Conservation (phyloP, 2,113 vertebrate genomes). For the Macquaria australasica region DNA sequence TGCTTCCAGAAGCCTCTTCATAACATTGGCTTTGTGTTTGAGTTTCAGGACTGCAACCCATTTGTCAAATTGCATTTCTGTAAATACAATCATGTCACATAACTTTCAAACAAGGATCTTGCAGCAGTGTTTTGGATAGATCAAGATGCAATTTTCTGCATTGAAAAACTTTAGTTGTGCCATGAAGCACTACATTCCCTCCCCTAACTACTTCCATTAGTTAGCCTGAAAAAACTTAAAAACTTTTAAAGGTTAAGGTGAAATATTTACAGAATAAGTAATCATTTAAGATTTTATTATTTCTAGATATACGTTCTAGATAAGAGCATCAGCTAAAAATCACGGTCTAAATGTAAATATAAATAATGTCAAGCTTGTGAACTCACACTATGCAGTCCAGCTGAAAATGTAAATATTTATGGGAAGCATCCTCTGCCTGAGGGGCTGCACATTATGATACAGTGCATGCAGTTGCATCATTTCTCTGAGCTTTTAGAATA, state of each 20-base stretch:
- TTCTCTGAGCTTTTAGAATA: slow-evolving; percentile 49
- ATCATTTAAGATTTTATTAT: neutral
- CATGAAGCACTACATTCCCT: neutral
- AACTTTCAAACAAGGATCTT: slow-evolving; percentile 5
- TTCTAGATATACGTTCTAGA: neutral
- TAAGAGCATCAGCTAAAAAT: neutral
- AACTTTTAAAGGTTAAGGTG: neutral
- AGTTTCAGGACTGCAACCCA: slow-evolving; percentile 12
- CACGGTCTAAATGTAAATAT: neutral
- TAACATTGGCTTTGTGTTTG: slow-evolving; percentile 4
- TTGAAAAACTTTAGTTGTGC: neutral
- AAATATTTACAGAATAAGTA: neutral
- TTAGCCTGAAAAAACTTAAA: no score
- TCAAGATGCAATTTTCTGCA: neutral
- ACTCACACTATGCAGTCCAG: slow-evolving; percentile 3
- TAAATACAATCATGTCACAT: slow-evolving; percentile 19
- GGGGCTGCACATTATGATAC: neutral
- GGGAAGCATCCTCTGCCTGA: slow-evolving; percentile 27
- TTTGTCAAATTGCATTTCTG: slow-evolving; percentile 33
- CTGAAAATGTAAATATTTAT: slow-evolving; percentile 71
- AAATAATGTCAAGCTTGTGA: slow-evolving; percentile 12
- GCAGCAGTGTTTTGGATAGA: slow-evolving; percentile 5
- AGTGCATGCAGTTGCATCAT: slow-evolving; percentile 54
- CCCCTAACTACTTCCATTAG: neutral
- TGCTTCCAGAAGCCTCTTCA: slow-evolving; percentile 23